Percentiles rank a stretch among this genome's conserved stretches.
Evolutionary conservation across 1,140 invertebrate genomes (phyloP).

Genomic region (Homalodisca vitripennis): DNA sequence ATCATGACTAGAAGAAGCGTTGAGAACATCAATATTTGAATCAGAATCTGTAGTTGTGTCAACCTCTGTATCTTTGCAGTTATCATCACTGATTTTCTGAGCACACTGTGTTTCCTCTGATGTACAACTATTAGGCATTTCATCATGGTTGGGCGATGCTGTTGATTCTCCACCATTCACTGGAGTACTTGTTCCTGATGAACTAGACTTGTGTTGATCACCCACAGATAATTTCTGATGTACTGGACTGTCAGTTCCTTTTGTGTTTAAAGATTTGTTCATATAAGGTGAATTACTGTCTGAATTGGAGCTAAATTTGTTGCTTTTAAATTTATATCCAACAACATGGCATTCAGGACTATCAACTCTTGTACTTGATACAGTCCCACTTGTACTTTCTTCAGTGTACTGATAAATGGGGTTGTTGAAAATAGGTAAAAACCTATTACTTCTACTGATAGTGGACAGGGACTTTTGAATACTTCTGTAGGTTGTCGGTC

Average conservation of each 20-base stretch:
- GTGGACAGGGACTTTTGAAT: background rate
- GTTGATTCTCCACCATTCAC: constrained; percentile 14
- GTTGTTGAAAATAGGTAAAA: constrained; percentile 1
- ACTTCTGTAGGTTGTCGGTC: background rate
- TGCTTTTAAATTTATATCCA: background rate
- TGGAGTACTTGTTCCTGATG: constrained; percentile 16
- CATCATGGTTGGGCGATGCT: constrained; percentile 7
- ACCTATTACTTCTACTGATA: background rate
- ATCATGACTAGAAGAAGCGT: background rate
- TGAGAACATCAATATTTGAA: background rate
- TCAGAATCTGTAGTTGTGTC: constrained; percentile 4
- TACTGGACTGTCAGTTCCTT: background rate
- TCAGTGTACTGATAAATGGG: constrained; percentile 2
- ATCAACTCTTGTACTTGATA: background rate
- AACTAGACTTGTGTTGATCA: constrained; percentile 21
- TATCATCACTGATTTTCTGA: constrained; percentile 22
- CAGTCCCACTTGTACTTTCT: background rate
- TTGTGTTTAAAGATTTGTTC: background rate
- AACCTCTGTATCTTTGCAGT: constrained; percentile 25
- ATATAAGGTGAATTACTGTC: background rate
- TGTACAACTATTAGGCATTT: constrained; percentile 15
- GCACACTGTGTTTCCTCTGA: constrained; percentile 14
- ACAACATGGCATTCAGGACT: constrained; percentile 2
- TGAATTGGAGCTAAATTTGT: background rate
- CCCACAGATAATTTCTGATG: background rate